Percentiles rank a stretch among this genome's conserved stretches.
Conservation (phyloP, 1,140 invertebrate genomes). For the Heliothis virescens region DNA sequence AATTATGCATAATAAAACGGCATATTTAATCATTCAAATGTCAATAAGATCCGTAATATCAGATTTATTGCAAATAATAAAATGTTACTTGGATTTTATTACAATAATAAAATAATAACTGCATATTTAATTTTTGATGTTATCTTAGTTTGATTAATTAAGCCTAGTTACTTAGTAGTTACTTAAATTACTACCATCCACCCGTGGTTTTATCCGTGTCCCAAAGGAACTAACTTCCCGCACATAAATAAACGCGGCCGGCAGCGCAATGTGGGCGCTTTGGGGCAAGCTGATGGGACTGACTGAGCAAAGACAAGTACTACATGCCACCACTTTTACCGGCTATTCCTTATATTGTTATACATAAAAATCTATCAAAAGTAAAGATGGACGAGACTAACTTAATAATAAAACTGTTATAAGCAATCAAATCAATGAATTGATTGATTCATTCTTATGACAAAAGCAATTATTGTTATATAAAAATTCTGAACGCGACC, state of each 20-base stretch:
- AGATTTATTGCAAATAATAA: conserved; percentile 9
- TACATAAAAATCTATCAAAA: too few species aligned
- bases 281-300: too few species aligned
- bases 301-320: too few species aligned
- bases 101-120: neutral
- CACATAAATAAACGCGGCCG: too few species aligned
- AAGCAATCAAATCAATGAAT: conserved; percentile 8
- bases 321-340: too few species aligned
- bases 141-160: neutral
- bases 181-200: neutral
- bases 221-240: too few species aligned
- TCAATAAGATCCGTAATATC: neutral
- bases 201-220: too few species aligned
- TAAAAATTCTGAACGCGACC: conserved; percentile 13
- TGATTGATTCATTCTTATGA: neutral
- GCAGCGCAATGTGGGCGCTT: too few species aligned
- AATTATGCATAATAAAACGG: neutral
- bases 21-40: neutral
- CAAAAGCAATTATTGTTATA: conserved; percentile 28
- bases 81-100: neutral
- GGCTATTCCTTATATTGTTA: too few species aligned
- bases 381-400: neutral
- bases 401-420: neutral
- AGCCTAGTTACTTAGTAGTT: too few species aligned
- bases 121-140: neutral